These are phyloP conservation scores for Pinna nobilis DNA, from an alignment of 1,140 invertebrate genomes.

Conservation along the genomic window DNA sequence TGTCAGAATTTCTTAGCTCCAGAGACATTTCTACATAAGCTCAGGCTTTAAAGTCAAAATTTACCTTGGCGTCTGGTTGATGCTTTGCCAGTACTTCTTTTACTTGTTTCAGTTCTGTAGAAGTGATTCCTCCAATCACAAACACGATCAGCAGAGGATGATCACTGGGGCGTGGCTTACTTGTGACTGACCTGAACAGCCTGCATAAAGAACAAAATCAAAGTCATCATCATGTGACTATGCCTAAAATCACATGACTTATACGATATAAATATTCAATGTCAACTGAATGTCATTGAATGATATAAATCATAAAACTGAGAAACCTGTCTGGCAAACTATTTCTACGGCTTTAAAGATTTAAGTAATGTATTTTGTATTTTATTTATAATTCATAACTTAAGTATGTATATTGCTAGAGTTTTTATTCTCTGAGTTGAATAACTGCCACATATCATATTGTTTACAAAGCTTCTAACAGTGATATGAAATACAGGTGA, in stretches of 20 bases:
- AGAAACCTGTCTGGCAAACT: neutral
- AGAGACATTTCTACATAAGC: no score
- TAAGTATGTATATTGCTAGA: no score
- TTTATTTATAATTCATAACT: no score
- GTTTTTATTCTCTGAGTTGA: no score
- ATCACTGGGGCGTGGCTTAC: conserved; percentile 64
- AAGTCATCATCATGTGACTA: neutral
- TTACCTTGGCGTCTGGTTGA: conserved; percentile 49
- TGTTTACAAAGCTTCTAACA: no score
- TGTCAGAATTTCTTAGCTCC: no score
- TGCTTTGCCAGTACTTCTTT: conserved; percentile 48
- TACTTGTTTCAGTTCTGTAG: conserved; percentile 61
- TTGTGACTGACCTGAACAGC: conserved; percentile 57
- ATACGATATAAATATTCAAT: neutral
- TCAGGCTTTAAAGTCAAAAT: neutral
- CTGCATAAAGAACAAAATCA: conserved; percentile 38
- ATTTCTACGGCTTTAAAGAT: no score
- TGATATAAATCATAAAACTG: neutral
- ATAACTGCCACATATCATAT: no score
- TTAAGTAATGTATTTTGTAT: no score
- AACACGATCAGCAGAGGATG: conserved; percentile 62
- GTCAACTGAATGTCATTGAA: neutral
- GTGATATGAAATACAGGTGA: no score
- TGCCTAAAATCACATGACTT: neutral
- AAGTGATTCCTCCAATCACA: conserved; percentile 63